Conservation (phyloP, 2,113 vertebrate genomes). For the Poeciliopsis occidentalis region DNA sequence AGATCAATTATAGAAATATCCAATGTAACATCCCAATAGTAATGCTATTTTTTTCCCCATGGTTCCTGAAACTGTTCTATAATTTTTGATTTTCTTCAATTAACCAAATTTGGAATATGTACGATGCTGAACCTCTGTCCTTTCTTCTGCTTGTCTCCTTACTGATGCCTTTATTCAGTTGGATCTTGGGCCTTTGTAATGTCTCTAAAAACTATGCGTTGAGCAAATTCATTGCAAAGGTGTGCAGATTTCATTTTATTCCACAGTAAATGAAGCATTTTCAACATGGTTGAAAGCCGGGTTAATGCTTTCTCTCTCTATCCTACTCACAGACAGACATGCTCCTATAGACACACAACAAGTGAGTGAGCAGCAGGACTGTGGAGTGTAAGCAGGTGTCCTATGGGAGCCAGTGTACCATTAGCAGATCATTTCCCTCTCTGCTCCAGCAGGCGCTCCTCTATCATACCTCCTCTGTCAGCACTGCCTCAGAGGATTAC, state of each 20-base stretch:
- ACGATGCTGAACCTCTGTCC: no score
- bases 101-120: no score
- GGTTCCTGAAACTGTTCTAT: no score
- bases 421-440: slow-evolving; percentile 79
- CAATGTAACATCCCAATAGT: no score
- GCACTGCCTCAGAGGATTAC: slow-evolving; percentile 72
- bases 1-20: no score
- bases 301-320: slow-evolving; percentile 18
- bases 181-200: not conserved
- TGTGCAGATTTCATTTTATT: not conserved
- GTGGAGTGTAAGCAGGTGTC: slow-evolving; percentile 73
- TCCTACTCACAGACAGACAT: slow-evolving; percentile 28
- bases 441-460: slow-evolving; percentile 69
- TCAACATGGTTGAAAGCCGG: slow-evolving; percentile 24
- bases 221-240: not conserved
- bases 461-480: slow-evolving; percentile 75
- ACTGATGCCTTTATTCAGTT: no score
- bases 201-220: not conserved
- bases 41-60: no score
- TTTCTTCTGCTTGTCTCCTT: no score
- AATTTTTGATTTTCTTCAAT: no score
- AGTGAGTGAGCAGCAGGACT: slow-evolving; percentile 62
- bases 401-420: slow-evolving; percentile 72
- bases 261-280: not conserved
- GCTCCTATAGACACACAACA: not conserved